A percentile compares a stretch with the other conserved stretches of the same genome.
Conservation (phyloP, 2,797 vertebrate genomes). For the Pseudochaenichthys georgianus region DNA sequence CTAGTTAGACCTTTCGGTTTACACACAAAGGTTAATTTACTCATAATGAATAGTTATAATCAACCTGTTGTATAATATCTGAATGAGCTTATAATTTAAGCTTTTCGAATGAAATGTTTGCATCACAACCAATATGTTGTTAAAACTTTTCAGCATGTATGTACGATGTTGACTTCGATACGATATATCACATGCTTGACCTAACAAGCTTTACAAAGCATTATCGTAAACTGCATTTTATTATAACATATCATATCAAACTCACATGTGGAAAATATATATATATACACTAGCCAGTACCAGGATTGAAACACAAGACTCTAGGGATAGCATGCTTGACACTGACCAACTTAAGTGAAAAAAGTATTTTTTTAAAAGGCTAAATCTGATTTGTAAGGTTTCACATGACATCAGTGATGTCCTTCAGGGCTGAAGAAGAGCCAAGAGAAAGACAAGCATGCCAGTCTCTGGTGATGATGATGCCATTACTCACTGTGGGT, state of each 20-base stretch:
- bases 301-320: constrained; percentile 9
- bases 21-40: not conserved
- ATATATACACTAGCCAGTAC: not conserved
- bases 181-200: not conserved
- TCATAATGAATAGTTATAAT: not conserved
- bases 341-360: constrained; percentile 2
- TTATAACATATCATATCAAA: not conserved
- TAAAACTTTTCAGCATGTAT: not conserved
- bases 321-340: constrained; percentile 10
- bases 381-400: not conserved
- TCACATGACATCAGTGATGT: constrained; percentile 36
- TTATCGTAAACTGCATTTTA: not conserved
- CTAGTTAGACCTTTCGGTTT: not conserved
- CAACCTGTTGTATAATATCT: not conserved
- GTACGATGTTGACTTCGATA: not conserved
- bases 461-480: constrained; percentile 60
- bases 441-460: constrained; percentile 64
- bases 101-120: no score
- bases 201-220: not conserved
- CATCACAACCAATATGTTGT: not conserved
- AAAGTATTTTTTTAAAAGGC: not conserved
- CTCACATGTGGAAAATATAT: no score
- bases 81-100: no score
- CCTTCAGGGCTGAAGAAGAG: constrained; percentile 39
- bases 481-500: constrained; percentile 61